phyloP scores from a whole-genome alignment of 2,888 invertebrate species.

The Lasioglossum figueresi region DNA sequence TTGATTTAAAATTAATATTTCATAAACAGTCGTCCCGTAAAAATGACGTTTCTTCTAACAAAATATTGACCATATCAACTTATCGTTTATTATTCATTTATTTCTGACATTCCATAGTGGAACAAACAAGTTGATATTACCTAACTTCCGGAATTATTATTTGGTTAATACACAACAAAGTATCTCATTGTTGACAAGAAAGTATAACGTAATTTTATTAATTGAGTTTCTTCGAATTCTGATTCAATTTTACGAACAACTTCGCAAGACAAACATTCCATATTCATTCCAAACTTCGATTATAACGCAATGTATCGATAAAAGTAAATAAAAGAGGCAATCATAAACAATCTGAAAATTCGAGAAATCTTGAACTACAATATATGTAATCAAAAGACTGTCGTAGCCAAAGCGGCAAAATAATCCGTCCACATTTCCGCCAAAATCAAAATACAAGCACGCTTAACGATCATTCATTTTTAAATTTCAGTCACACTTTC shows the following conservation, averaged over 20 bases:
- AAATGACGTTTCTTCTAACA: background rate
- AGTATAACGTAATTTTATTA: background rate
- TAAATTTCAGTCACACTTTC: conserved; percentile 20
- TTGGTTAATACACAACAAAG: background rate
- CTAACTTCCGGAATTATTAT: background rate
- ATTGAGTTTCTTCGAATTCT: background rate
- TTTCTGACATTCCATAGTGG: background rate
- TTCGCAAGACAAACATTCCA: too few relatives aligned
- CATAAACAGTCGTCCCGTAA: background rate
- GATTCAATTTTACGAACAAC: background rate
- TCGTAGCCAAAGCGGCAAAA: background rate
- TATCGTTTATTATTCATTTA: background rate
- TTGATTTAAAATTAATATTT: background rate
- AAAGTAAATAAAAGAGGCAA: background rate
- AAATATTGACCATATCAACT: background rate
- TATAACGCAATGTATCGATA: background rate
- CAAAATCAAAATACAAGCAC: background rate
- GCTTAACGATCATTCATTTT: background rate
- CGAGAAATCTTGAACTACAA: background rate
- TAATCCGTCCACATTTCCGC: background rate
- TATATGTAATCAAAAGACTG: background rate
- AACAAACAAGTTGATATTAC: background rate
- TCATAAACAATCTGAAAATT: background rate
- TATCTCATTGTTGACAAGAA: background rate
- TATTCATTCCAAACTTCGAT: background rate